Percentiles rank a stretch among this genome's conserved stretches.
Conservation (phyloP, 2,888 invertebrate genomes). For the Seladonia tumulorum region DNA sequence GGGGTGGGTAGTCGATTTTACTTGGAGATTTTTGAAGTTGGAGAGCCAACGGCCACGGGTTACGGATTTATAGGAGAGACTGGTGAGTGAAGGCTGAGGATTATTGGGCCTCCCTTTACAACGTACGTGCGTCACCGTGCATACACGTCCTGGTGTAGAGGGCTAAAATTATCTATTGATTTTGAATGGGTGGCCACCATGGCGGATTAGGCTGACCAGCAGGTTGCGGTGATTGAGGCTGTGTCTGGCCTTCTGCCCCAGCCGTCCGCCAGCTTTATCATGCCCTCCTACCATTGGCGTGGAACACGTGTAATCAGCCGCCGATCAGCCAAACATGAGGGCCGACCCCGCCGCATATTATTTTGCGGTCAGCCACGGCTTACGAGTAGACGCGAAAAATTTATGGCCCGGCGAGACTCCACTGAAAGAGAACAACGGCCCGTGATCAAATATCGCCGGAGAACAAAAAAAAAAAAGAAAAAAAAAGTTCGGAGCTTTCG, state of each 20-base stretch:
- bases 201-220: slow-evolving; percentile 82
- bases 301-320: slow-evolving; percentile 83
- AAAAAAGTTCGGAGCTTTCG: slow-evolving; percentile 63
- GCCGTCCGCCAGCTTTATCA: slow-evolving; percentile 82
- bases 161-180: slow-evolving; percentile 82
- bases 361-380: slow-evolving; percentile 75
- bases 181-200: slow-evolving; percentile 80
- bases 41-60: not conserved
- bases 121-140: slow-evolving; percentile 66
- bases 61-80: slow-evolving; percentile 38
- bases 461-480: slow-evolving; percentile 55
- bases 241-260: slow-evolving; percentile 81
- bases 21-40: slow-evolving; percentile 11
- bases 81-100: slow-evolving; percentile 53
- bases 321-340: slow-evolving; percentile 81
- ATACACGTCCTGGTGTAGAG: slow-evolving; percentile 53
- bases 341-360: slow-evolving; percentile 79
- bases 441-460: slow-evolving; percentile 68
- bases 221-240: slow-evolving; percentile 83
- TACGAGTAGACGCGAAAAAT: slow-evolving; percentile 70
- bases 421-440: slow-evolving; percentile 70
- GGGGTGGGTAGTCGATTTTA: not conserved
- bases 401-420: slow-evolving; percentile 60
- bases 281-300: slow-evolving; percentile 76
- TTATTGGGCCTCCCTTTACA: slow-evolving; percentile 62